Evolutionary conservation across 2,113 vertebrate genomes (phyloP).

Genomic region (Clupea harengus): DNA sequence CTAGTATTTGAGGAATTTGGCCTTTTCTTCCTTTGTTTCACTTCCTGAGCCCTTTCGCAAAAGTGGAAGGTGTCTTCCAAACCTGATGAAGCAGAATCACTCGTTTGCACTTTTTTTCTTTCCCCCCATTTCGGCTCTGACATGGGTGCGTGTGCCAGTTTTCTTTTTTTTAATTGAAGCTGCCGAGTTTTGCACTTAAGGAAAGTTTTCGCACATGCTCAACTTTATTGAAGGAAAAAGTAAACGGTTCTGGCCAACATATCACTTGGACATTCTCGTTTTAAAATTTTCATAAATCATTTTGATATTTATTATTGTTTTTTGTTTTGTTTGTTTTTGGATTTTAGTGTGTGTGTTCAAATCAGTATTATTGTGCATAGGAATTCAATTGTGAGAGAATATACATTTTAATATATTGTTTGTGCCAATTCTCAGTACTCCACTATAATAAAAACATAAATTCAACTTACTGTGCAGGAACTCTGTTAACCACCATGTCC

Average conservation of each 20-base stretch:
- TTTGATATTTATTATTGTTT: conserved; percentile 25
- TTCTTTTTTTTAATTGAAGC: background rate
- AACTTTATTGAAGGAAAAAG: background rate
- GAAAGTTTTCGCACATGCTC: background rate
- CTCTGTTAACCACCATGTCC: conserved; percentile 49
- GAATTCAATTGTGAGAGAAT: conserved; percentile 42
- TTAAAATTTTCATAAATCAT: background rate
- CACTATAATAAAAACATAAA: conserved; percentile 39
- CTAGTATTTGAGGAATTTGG: background rate
- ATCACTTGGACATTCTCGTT: background rate
- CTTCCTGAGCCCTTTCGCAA: background rate
- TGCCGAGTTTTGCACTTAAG: background rate
- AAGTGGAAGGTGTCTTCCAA: background rate
- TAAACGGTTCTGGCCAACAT: background rate
- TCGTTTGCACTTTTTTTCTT: background rate
- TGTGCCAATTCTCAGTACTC: conserved; percentile 64
- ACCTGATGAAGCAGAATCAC: background rate
- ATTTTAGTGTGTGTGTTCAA: conserved; percentile 41
- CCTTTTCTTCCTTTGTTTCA: background rate
- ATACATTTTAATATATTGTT: conserved; percentile 60
- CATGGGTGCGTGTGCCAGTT: background rate
- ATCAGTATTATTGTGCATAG: conserved; percentile 53
- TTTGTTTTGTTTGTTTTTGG: conserved; percentile 46
- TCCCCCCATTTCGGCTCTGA: background rate
- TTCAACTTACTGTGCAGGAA: conserved; percentile 49